phyloP scores from a whole-genome alignment of 2,113 vertebrate genomes.

The Epinephelus lanceolatus region DNA sequence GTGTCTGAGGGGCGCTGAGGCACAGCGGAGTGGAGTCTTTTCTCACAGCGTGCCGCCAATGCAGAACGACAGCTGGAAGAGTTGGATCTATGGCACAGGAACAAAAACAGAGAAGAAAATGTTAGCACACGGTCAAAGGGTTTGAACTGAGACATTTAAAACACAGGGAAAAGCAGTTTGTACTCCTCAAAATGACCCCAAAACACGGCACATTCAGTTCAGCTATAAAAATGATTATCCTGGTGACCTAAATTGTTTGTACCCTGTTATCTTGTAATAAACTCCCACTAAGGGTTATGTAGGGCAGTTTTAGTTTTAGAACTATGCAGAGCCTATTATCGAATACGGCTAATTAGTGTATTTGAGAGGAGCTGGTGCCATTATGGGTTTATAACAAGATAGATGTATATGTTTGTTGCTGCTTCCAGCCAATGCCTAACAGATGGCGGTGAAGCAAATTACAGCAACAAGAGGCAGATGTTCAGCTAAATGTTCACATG shows the following conservation, averaged over 20 bases:
- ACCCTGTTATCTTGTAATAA: slow-evolving; percentile 22
- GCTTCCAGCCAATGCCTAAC: slow-evolving; percentile 63
- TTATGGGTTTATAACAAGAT: slow-evolving; percentile 72
- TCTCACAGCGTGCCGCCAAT: slow-evolving; percentile 72
- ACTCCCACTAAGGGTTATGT: slow-evolving; percentile 20
- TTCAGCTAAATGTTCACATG: slow-evolving; percentile 70
- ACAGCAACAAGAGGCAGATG: slow-evolving; percentile 77
- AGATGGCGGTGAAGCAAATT: slow-evolving; percentile 75
- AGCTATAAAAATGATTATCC: slow-evolving; percentile 35
- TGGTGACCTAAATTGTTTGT: slow-evolving; percentile 36
- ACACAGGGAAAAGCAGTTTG: slow-evolving; percentile 16
- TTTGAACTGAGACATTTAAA: slow-evolving; percentile 13
- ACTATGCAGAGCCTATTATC: slow-evolving; percentile 11
- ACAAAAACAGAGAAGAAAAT: slow-evolving; percentile 57
- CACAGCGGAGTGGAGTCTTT: slow-evolving; percentile 59
- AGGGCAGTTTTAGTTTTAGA: slow-evolving; percentile 37
- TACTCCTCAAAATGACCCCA: slow-evolving; percentile 18
- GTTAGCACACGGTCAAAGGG: slow-evolving; percentile 39
- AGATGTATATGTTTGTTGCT: slow-evolving; percentile 56
- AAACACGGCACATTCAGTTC: slow-evolving; percentile 40
- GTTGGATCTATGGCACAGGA: slow-evolving; percentile 65
- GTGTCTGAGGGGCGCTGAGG: slow-evolving; percentile 61
- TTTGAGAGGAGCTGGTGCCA: slow-evolving; percentile 46
- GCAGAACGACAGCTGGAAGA: slow-evolving; percentile 71
- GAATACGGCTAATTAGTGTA: slow-evolving; percentile 55